Conservation (phyloP, 2,113 vertebrate genomes). For the Myiopsitta monachus region DNA sequence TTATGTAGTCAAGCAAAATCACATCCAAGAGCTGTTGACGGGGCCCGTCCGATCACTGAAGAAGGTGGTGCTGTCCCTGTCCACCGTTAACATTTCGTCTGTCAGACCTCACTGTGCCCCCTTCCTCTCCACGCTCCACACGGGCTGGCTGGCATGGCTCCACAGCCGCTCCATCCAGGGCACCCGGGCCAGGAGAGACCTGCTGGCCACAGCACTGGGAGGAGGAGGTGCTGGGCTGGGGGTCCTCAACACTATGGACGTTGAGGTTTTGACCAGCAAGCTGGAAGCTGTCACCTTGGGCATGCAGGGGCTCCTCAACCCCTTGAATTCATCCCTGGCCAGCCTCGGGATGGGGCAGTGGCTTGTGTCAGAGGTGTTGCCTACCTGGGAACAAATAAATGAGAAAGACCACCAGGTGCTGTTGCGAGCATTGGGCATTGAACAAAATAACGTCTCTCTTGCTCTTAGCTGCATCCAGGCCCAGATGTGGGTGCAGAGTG, state of each 20-base stretch:
- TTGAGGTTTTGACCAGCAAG: conserved; percentile 57
- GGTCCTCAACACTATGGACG: conserved; percentile 49
- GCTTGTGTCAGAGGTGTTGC: conserved; percentile 53
- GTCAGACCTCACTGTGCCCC: conserved; percentile 42
- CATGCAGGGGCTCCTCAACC: not conserved
- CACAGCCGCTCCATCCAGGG: conserved; percentile 54
- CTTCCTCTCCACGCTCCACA: conserved; percentile 42
- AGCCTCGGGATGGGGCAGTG: conserved; percentile 61
- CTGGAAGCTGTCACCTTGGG: conserved; percentile 12
- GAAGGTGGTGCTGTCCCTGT: conserved; percentile 59
- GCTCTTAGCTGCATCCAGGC: conserved; percentile 68
- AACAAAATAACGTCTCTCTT: conserved; percentile 54
- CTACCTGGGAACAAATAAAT: conserved; percentile 44
- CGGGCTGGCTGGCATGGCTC: conserved; percentile 39
- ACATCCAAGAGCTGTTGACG: conserved; percentile 54
- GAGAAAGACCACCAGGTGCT: conserved; percentile 56
- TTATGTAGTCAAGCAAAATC: conserved; percentile 53
- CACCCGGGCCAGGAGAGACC: conserved; percentile 36
- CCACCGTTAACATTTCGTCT: conserved; percentile 53
- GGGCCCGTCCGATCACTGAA: conserved; percentile 55
- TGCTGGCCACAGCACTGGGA: conserved; percentile 24
- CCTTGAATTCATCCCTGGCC: conserved; percentile 55
- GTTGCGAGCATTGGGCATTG: not conserved
- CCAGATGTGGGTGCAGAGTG: conserved; percentile 67
- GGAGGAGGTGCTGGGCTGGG: conserved; percentile 28